A percentile compares a stretch with the other conserved stretches of the same genome.
These are phyloP conservation scores for Lophius piscatorius DNA, from an alignment of 2,113 vertebrate species.

Conservation along the genomic window DNA sequence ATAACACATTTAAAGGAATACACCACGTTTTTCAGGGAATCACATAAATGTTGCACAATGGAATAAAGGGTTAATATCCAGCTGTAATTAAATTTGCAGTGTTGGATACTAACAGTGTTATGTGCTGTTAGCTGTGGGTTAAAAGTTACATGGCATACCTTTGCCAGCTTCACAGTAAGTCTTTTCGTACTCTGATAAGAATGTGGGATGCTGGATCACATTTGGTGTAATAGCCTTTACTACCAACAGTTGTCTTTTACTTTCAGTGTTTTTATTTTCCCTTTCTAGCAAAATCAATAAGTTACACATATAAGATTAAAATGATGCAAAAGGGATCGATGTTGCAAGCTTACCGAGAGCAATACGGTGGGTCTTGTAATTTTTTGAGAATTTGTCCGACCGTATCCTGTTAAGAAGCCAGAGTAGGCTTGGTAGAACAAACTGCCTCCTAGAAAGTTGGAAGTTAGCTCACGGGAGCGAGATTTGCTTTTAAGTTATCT, in stretches of 20 bases:
- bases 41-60: background rate
- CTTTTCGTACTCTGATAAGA: slow-evolving; percentile 61
- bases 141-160: slow-evolving; percentile 6
- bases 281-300: slow-evolving; percentile 22
- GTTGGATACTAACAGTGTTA: background rate
- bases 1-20: slow-evolving; percentile 52
- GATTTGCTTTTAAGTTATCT: background rate
- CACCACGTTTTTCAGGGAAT: slow-evolving; percentile 20
- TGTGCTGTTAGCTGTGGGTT: too few species aligned
- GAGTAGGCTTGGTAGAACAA: slow-evolving; percentile 3
- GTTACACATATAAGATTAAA: slow-evolving; percentile 41
- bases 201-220: slow-evolving; percentile 39
- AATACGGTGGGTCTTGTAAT: too few species aligned
- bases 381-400: slow-evolving; percentile 17
- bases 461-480: background rate
- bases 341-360: too few species aligned
- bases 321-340: slow-evolving; percentile 13
- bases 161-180: slow-evolving; percentile 69
- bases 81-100: too few species aligned
- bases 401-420: slow-evolving; percentile 8
- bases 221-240: slow-evolving; percentile 49
- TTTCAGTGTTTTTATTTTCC: slow-evolving; percentile 11
- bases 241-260: slow-evolving; percentile 50
- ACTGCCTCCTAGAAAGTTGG: slow-evolving; percentile 4
- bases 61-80: background rate